Conservation (phyloP, 2,888 invertebrate genomes). For the Andrena bucephala region DNA sequence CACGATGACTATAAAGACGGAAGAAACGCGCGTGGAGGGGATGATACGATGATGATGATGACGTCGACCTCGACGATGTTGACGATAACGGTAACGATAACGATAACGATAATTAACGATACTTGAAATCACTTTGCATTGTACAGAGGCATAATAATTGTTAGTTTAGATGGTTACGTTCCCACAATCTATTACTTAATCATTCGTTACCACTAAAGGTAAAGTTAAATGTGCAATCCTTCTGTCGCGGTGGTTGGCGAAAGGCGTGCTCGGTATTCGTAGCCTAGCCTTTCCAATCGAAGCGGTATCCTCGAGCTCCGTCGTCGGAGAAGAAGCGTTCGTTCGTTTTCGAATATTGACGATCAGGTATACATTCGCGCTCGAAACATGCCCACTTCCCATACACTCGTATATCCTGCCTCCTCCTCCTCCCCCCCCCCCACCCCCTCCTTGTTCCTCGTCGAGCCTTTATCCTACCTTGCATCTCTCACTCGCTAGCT, state of each 20-base stretch:
- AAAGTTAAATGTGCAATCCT: conserved; percentile 57
- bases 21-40: not conserved
- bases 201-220: conserved; percentile 64
- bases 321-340: conserved; percentile 6
- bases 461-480: not conserved
- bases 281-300: conserved; percentile 9
- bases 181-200: conserved; percentile 76
- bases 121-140: conserved; percentile 80
- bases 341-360: not conserved
- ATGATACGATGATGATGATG: conserved; percentile 9
- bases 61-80: not conserved
- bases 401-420: not conserved
- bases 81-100: conserved; percentile 41
- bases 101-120: conserved; percentile 58
- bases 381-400: not conserved
- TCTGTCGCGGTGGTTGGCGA: conserved; percentile 50
- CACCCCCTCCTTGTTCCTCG: not conserved
- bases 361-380: not conserved
- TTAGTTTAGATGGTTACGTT: conserved; percentile 82
- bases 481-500: conserved; percentile 5
- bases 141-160: conserved; percentile 84
- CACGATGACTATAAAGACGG: conserved; percentile 42
- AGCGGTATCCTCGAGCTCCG: conserved; percentile 6
- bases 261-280: not conserved
- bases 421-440: not conserved